phyloP scores from a whole-genome alignment of 2,797 vertebrate genomes.

The Clarias fuscus region DNA sequence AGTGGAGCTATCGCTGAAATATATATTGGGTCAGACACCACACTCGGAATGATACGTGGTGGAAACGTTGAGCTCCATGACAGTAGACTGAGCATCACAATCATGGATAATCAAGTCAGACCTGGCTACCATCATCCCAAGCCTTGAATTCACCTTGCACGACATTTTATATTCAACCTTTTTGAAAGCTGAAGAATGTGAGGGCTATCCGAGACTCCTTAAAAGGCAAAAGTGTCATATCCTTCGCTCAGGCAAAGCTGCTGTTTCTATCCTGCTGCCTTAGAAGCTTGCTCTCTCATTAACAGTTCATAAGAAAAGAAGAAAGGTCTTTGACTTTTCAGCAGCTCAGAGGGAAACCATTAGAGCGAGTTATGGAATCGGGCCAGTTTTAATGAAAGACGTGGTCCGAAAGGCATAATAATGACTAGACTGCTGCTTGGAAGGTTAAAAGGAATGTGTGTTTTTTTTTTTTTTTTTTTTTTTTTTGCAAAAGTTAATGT shows the following conservation, averaged over 20 bases:
- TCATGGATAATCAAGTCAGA: neutral
- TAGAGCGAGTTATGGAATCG: constrained; percentile 19
- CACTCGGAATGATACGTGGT: neutral
- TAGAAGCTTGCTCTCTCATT: constrained; percentile 31
- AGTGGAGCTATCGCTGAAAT: neutral
- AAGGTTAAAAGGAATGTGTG: neutral
- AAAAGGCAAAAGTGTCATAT: constrained; percentile 20
- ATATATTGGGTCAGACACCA: neutral
- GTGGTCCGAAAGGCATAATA: neutral
- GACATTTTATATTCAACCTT: neutral
- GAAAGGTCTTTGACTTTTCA: constrained; percentile 24
- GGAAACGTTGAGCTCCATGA: neutral
- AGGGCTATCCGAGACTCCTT: neutral
- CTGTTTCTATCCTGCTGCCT: neutral
- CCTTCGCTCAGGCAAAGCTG: neutral
- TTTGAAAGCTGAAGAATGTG: neutral
- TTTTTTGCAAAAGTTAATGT: neutral
- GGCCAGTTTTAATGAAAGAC: constrained; percentile 13
- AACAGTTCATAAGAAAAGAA: constrained; percentile 15
- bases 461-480: neutral
- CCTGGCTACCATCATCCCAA: neutral
- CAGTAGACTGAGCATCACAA: neutral
- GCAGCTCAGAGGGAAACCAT: constrained; percentile 10
- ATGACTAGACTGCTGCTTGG: neutral
- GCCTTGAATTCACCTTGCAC: neutral